phyloP scores from a whole-genome alignment of 2,113 vertebrate genomes.

The Phalacrocorax brasilianus region DNA sequence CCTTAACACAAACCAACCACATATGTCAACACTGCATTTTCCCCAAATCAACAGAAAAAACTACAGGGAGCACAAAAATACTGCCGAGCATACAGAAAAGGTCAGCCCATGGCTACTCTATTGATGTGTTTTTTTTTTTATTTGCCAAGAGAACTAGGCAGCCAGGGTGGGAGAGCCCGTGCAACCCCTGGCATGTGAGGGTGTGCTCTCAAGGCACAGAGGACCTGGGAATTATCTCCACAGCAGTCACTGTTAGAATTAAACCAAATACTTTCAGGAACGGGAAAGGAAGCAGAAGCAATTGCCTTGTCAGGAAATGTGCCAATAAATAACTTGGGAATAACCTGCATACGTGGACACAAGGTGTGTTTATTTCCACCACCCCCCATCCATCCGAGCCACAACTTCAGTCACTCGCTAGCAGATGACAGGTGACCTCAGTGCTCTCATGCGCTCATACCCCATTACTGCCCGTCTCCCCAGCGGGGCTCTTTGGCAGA shows the following conservation, averaged over 20 bases:
- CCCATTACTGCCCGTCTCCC: accelerated
- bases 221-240: not conserved
- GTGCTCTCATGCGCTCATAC: not conserved
- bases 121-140: not conserved
- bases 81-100: not conserved
- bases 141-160: not conserved
- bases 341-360: not conserved
- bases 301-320: not conserved
- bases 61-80: not conserved
- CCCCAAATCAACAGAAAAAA: not conserved
- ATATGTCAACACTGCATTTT: not conserved
- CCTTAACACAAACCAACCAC: not conserved
- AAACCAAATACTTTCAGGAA: not conserved
- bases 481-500: not conserved
- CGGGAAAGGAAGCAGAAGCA: not conserved
- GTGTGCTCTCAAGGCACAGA: not conserved
- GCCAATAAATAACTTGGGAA: not conserved
- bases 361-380: not conserved
- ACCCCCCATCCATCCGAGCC: accelerated
- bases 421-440: accelerated
- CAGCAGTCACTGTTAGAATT: not conserved
- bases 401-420: accelerated
- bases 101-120: not conserved
- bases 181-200: not conserved
- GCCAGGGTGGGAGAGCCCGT: not conserved